Conservation (phyloP, 37 sponge, comb jelly and placozoan genomes). For the Mnemiopsis leidyi region DNA sequence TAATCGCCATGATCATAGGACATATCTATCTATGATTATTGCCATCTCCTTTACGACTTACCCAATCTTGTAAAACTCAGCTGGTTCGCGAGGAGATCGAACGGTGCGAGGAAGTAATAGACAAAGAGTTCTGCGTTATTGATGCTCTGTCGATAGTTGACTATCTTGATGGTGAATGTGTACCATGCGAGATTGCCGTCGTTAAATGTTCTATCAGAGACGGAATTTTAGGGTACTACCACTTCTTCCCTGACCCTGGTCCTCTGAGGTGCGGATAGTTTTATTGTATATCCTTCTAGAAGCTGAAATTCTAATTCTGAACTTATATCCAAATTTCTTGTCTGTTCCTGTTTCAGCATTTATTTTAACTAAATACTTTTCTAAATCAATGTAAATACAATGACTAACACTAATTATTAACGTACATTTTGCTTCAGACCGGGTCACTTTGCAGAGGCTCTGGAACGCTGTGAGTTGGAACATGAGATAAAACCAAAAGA, state of each 20-base stretch:
- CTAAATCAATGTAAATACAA: too few relatives aligned
- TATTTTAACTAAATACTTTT: too few relatives aligned
- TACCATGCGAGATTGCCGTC: conserved; percentile 47
- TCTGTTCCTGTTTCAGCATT: too few relatives aligned
- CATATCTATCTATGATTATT: too few relatives aligned
- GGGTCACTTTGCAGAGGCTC: not conserved
- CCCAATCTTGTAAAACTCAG: too few relatives aligned
- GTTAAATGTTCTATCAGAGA: conserved; percentile 12
- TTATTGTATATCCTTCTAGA: too few relatives aligned
- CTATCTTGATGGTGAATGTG: conserved; percentile 19
- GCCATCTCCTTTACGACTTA: too few relatives aligned
- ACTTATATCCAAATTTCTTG: too few relatives aligned
- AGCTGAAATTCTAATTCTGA: too few relatives aligned
- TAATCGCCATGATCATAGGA: too few relatives aligned
- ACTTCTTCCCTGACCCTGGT: conserved; percentile 65
- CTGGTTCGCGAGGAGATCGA: conserved; percentile 5
- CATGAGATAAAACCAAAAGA: conserved; percentile 36
- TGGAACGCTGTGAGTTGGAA: not conserved
- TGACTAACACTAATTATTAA: too few relatives aligned
- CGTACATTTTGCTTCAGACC: conserved; percentile 44
- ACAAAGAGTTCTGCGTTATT: conserved; percentile 5
- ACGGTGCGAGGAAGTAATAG: conserved; percentile 45
- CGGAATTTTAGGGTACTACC: conserved; percentile 2
- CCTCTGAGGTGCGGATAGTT: conserved; percentile 19
- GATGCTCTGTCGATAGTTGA: conserved; percentile 48